A percentile compares a stretch with the other conserved stretches of the same genome.
These are phyloP conservation scores for Tragopan temminckii DNA, from an alignment of 2,797 vertebrate genomes.

Conservation along the genomic window DNA sequence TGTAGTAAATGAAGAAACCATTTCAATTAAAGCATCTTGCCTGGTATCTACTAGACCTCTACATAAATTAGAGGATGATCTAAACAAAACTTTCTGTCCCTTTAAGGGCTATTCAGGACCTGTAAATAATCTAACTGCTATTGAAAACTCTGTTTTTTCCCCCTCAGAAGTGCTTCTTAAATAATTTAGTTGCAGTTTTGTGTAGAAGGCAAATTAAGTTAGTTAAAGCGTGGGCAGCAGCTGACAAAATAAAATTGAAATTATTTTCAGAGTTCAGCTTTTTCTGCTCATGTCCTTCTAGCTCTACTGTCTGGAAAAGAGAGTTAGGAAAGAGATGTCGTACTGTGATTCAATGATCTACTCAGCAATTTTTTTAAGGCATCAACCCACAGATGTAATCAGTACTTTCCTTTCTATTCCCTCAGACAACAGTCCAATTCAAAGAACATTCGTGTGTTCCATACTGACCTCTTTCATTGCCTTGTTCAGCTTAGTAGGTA, in stretches of 20 bases:
- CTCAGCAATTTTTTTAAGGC: background rate
- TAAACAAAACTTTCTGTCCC: background rate
- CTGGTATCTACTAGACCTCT: background rate
- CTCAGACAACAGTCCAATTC: background rate
- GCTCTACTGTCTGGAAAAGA: background rate
- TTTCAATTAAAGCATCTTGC: background rate
- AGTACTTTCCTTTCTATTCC: background rate
- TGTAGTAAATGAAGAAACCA: background rate
- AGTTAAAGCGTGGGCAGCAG: conserved; percentile 12
- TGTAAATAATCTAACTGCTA: background rate
- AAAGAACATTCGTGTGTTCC: background rate
- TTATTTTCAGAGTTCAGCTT: conserved; percentile 41
- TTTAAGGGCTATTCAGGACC: background rate
- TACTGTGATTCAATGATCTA: background rate
- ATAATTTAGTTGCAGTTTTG: conserved; percentile 39
- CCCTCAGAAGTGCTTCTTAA: conserved; percentile 4
- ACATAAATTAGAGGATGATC: background rate
- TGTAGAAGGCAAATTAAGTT: conserved; percentile 38
- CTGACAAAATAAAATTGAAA: conserved; percentile 35
- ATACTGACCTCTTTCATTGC: background rate
- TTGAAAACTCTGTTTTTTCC: background rate
- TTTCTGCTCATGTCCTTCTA: conserved; percentile 1
- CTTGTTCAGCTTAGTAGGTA: background rate
- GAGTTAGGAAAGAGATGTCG: conserved; percentile 2
- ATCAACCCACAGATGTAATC: background rate